Evolutionary conservation across 2,113 vertebrate species (phyloP), one percentile per base, ranked within the genome.

Genomic region (Falco punctatus): DNA sequence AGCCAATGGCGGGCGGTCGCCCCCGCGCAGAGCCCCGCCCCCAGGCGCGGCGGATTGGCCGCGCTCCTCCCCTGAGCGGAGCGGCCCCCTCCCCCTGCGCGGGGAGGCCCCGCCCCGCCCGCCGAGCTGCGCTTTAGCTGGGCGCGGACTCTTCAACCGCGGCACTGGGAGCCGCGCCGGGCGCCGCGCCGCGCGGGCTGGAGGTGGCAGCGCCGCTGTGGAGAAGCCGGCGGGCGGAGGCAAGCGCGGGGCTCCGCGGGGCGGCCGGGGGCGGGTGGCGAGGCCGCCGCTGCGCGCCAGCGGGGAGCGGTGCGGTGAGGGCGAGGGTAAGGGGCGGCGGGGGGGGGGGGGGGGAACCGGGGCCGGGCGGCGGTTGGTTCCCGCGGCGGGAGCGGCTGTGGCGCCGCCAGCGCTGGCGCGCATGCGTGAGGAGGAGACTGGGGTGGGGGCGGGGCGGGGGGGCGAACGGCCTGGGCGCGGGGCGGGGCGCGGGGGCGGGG

Each of bases 141-240:
- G 80, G 96, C 82, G 93, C 94, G 79, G 94, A 82, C 94, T 90
- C 70, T 93, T 90, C n/a, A 86, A 81, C 55, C 74, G 86, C 79
- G 66, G 40, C 66, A 90, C 42, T 67, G 44, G 11, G 84, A 67
- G 66, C 59, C 4, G 75, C n/a, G 69, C 27, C 22, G 51, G n/a
- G 54, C 6, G 46, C 21, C 3, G 54, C 6, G 46, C 21, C 3
- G 58, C 6, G 42, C 11, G 30, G 69, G 26, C 13, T 11, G 69
- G 51, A 27, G 54, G 61, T 42, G 33, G 75, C 15, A 18, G 44
- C 48, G 38, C 54, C 15, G 51, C 44, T n/a, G 54, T 42, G 44
- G 54, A 40, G 33, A 32, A 54, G 62, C 52, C 30, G 38, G 48
- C 85, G 38, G 65, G 38, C n/a, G 20, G 22, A 84, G 88, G 85